These are phyloP conservation scores for Zaprionus nigranus DNA, from an alignment of 1,140 invertebrate species.

Conservation along the genomic window DNA sequence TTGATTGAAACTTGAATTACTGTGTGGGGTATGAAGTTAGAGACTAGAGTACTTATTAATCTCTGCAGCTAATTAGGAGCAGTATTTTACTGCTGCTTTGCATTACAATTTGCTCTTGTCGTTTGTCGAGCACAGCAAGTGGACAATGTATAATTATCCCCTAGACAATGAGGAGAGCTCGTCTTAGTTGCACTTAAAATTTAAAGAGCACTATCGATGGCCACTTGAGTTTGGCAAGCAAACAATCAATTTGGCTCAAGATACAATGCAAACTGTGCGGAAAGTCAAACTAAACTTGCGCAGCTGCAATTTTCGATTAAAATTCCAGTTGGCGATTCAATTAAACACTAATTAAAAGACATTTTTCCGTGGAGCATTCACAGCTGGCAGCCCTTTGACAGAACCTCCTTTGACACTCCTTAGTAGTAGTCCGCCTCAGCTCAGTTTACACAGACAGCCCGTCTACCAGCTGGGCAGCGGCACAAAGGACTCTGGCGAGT, in stretches of 20 bases:
- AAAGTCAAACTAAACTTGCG: constrained; percentile 58
- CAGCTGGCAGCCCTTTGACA: constrained; percentile 57
- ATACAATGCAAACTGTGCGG: constrained; percentile 74
- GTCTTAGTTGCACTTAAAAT: constrained; percentile 6
- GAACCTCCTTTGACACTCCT: constrained; percentile 27
- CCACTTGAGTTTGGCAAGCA: constrained; percentile 51
- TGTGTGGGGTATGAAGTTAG: too few species aligned
- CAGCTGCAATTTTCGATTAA: constrained; percentile 77
- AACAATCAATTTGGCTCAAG: constrained; percentile 67
- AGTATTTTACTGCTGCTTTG: neutral
- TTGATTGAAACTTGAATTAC: too few species aligned
- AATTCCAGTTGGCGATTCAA: constrained; percentile 80
- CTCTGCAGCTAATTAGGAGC: neutral
- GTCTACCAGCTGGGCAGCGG: constrained; percentile 20
- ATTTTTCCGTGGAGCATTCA: constrained; percentile 61
- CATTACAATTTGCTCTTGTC: constrained; percentile 6
- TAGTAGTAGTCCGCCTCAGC: neutral
- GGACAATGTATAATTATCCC: constrained; percentile 43
- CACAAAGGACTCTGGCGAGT: constrained; percentile 38
- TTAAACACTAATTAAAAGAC: constrained; percentile 81
- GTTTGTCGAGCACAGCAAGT: constrained; percentile 22
- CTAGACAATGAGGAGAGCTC: constrained; percentile 12
- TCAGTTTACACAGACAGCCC: constrained; percentile 20
- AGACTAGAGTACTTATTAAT: neutral
- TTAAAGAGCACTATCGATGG: constrained; percentile 45